Evolutionary conservation across 1,140 invertebrate genomes (phyloP).

Genomic region (Rhyzopertha dominica): DNA sequence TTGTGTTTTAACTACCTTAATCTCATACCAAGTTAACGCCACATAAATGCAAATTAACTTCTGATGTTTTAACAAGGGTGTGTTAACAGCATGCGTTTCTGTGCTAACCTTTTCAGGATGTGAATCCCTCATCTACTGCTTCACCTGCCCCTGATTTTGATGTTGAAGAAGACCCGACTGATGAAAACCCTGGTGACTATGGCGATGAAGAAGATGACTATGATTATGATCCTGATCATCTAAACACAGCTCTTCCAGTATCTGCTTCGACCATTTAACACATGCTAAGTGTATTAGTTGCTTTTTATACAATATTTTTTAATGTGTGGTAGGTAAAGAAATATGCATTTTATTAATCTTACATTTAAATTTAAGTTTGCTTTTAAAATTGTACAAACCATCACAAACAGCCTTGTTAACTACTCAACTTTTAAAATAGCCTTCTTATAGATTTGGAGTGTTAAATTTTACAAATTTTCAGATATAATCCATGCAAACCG

Average conservation of each 20-base stretch:
- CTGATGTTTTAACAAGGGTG: constrained; percentile 6
- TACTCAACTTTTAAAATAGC: too few species aligned
- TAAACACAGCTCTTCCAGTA: constrained; percentile 38
- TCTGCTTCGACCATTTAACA: constrained; percentile 39
- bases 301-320: too few species aligned
- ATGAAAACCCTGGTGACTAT: constrained; percentile 48
- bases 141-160: constrained; percentile 39
- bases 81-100: constrained; percentile 24
- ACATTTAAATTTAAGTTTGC: too few species aligned
- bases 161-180: constrained; percentile 42
- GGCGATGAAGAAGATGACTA: constrained; percentile 51
- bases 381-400: too few species aligned
- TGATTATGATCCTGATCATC: constrained; percentile 52
- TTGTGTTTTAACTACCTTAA: background rate
- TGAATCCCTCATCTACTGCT: constrained; percentile 39
- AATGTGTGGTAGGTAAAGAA: too few species aligned
- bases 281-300: too few species aligned
- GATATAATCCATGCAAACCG: too few species aligned
- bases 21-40: background rate
- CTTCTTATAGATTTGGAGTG: too few species aligned
- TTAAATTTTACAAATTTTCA: too few species aligned
- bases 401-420: too few species aligned
- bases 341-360: too few species aligned
- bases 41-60: constrained; percentile 3
- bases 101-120: constrained; percentile 35